These are phyloP conservation scores for Turnix velox DNA, from an alignment of 2,113 vertebrate genomes.

Conservation along the genomic window DNA sequence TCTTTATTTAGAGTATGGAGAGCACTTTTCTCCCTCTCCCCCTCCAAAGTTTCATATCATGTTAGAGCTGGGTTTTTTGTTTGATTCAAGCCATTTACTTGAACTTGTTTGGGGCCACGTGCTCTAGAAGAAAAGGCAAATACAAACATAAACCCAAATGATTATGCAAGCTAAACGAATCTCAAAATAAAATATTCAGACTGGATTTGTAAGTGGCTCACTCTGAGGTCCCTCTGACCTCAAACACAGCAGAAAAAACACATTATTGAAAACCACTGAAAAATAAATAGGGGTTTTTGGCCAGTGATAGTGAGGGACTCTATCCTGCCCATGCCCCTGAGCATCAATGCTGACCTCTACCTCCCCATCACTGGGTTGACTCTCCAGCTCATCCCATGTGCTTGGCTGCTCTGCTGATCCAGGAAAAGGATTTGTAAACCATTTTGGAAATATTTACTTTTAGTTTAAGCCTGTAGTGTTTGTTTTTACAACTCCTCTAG, in stretches of 20 bases:
- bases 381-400: rapidly evolving
- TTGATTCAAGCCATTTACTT: neutral
- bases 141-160: neutral
- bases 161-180: constrained; percentile 17
- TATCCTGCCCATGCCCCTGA: rapidly evolving
- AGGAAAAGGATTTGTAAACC: neutral
- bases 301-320: neutral
- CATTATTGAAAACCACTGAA: neutral
- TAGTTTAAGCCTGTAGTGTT: neutral
- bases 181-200: neutral
- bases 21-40: neutral
- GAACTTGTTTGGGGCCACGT: neutral
- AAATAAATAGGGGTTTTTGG: constrained; percentile 8
- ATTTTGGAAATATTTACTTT: neutral
- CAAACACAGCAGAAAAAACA: constrained; percentile 37
- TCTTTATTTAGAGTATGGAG: neutral
- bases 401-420: rapidly evolving
- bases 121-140: neutral
- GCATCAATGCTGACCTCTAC: rapidly evolving
- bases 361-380: rapidly evolving
- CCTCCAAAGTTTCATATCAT: neutral
- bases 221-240: constrained; percentile 37
- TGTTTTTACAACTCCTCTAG: neutral
- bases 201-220: neutral
- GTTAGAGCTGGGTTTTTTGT: neutral